phyloP scores from a whole-genome alignment of 2,888 invertebrate species.

The Ennomos fuscantarius region DNA sequence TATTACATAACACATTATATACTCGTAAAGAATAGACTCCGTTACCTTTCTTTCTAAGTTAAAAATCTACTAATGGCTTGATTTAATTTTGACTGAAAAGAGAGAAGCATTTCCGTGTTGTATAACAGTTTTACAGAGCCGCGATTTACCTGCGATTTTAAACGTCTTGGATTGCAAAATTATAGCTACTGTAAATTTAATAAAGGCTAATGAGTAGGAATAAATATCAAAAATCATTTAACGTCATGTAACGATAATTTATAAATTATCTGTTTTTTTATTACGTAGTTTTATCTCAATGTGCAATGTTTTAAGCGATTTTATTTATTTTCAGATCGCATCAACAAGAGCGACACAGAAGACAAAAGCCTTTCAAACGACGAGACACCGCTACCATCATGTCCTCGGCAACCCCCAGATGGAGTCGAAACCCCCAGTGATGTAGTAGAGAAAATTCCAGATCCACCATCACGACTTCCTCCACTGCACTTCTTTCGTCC shows the following conservation, averaged over 20 bases:
- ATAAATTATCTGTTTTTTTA: no score
- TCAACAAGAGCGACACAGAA: constrained; percentile 76
- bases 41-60: constrained; percentile 11
- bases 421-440: constrained; percentile 92
- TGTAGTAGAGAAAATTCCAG: constrained; percentile 85
- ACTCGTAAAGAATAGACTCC: no score
- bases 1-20: constrained; percentile 16
- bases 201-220: not conserved
- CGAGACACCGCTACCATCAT: constrained; percentile 81
- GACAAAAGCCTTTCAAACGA: constrained; percentile 81
- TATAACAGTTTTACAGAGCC: no score
- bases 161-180: no score
- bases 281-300: constrained; percentile 47
- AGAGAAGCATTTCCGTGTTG: no score
- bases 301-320: constrained; percentile 17
- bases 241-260: no score
- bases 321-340: constrained; percentile 70
- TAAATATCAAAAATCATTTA: not conserved
- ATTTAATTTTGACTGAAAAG: no score
- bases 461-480: constrained; percentile 69
- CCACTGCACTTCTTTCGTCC: constrained; percentile 61
- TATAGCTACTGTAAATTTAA: no score
- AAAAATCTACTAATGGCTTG: no score
- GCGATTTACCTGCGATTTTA: no score
- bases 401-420: constrained; percentile 91